A percentile compares a stretch with the other conserved stretches of the same genome.
Conservation (phyloP, 2,113 vertebrate genomes). For the Capra hircus region DNA sequence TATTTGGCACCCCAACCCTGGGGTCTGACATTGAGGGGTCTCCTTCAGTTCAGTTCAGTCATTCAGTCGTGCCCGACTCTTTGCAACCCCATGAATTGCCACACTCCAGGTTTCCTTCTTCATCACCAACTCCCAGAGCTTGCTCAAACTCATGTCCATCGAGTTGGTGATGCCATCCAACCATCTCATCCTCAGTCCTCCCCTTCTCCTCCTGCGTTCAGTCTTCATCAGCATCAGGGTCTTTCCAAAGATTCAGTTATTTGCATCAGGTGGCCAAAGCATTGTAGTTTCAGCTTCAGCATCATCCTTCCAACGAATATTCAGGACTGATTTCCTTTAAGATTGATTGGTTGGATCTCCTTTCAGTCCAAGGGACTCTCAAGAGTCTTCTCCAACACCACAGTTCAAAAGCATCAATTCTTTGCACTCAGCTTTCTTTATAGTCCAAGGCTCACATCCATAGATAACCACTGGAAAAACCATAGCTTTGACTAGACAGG, state of each 20-base stretch:
- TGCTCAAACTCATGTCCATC: not conserved
- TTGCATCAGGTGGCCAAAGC: not conserved
- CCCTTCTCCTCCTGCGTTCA: not conserved
- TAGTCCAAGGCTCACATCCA: not conserved
- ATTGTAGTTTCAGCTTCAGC: not conserved
- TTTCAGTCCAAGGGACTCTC: not conserved
- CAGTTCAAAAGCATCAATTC: not conserved
- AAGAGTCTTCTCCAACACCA: not conserved
- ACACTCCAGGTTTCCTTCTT: not conserved
- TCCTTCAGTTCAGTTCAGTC: not conserved
- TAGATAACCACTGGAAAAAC: not conserved
- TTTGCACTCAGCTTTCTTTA: not conserved
- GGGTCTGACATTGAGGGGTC: not conserved
- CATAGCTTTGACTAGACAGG: not conserved
- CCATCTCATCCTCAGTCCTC: not conserved
- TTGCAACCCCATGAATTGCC: not conserved
- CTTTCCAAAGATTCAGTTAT: not conserved
- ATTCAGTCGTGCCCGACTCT: rapidly evolving
- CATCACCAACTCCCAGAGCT: not conserved
- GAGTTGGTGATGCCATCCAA: not conserved
- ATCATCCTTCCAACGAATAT: not conserved
- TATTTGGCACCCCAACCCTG: not conserved
- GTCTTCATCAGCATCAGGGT: not conserved
- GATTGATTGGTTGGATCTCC: not conserved
- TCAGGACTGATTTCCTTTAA: not conserved